Base-by-base conservation (phyloP, 2,113 vertebrate species). In the Tychaedon coryphoeus region DNA sequence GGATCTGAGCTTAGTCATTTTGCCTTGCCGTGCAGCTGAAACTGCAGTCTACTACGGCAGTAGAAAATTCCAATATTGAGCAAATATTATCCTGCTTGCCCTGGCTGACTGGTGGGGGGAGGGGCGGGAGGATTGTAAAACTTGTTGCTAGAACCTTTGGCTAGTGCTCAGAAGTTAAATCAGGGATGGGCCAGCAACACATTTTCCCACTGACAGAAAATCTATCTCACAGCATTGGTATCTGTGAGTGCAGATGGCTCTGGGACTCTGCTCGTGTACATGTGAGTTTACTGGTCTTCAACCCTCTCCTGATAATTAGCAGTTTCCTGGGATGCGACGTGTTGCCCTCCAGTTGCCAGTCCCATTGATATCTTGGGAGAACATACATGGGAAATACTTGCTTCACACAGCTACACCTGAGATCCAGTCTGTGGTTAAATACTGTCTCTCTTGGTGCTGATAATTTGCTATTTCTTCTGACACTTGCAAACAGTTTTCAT, bases 21-120 rank as follows among this genome's bases (percentile, higher is more conserved):
- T 28, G 19, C 23, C 26, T 54, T 50, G 73, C 53, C 43, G 6
- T 54, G 38, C 67, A 72, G 53, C 19, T 67, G 3, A 25, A 62
- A 28, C 40, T 40, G 40, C 12, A 69, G 3, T 45, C 14, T 36
- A 20, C 13, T 1, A 0, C 42, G 33, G 33, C 13, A 34, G 12
- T 5, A 65, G 29, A 50, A 83, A 51, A 3, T 7, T 42, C 42
- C 0, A 0, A 5, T 23, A 31, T 5, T 5, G 16, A 66, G n/a
- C 5, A 60, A 76, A 17, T 66, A 48, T 3, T 40, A 23, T 6
- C 10, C 18, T 23, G 3, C 43, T 89, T 54, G 19, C 75, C 22
- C 47, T 66, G 51, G 12, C 7, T 82, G 43, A 48, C 19, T 23
- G 4, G 18, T 1, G 2, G 6, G 7, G 19, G 3, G 11, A 42